These are phyloP conservation scores for Threskiornis aethiopicus DNA, from an alignment of 2,797 vertebrate species.

Conservation along the genomic window DNA sequence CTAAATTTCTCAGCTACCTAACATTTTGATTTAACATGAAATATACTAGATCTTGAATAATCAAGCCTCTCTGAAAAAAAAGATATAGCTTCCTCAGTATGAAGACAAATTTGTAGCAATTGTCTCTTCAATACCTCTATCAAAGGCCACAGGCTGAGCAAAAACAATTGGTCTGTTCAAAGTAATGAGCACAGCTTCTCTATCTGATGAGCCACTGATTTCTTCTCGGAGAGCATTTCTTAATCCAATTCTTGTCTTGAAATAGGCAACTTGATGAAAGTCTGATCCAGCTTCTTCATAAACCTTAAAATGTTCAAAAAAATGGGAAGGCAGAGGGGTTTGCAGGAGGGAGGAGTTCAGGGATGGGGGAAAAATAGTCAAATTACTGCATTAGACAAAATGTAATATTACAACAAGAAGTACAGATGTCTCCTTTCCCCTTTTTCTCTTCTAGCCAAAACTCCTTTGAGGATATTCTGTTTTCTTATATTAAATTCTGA, in stretches of 20 bases:
- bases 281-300: slow-evolving; percentile 99
- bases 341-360: background rate
- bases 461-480: background rate
- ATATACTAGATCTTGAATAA: background rate
- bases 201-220: slow-evolving; percentile 93
- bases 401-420: background rate
- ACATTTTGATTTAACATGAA: background rate
- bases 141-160: slow-evolving; percentile 97
- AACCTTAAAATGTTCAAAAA: slow-evolving; percentile 79
- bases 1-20: background rate
- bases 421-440: background rate
- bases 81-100: background rate
- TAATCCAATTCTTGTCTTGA: slow-evolving; percentile 95
- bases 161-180: slow-evolving; percentile 97
- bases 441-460: background rate
- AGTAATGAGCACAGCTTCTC: slow-evolving; percentile 97
- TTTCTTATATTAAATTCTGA: background rate
- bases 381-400: background rate
- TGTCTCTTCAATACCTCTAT: slow-evolving; percentile 83
- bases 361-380: background rate
- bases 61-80: background rate
- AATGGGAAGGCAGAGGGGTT: background rate
- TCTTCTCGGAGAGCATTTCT: slow-evolving; percentile 96
- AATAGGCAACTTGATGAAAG: slow-evolving; percentile 99
- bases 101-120: background rate